phyloP scores from a whole-genome alignment of 2,888 invertebrate species.

The Brassicogethes aeneus region DNA sequence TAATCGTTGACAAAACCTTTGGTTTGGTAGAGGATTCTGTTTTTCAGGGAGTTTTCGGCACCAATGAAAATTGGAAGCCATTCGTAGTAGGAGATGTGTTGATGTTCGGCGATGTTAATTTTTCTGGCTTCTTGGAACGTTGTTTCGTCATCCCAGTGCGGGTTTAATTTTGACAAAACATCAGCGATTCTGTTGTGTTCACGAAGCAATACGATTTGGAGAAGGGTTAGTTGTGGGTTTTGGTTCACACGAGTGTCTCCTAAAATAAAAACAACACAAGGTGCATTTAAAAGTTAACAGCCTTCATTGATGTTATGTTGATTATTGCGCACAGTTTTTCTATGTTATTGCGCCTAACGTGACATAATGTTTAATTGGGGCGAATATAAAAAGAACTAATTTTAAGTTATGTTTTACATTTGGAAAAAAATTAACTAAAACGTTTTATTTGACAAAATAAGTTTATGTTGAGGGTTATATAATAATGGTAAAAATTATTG shows the following conservation, averaged over 20 bases:
- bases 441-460: too few relatives aligned
- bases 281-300: too few relatives aligned
- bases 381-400: too few relatives aligned
- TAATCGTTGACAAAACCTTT: constrained; percentile 58
- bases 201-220: constrained; percentile 58
- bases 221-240: constrained; percentile 60
- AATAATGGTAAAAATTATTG: too few relatives aligned
- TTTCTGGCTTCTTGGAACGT: constrained; percentile 64
- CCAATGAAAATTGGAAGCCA: constrained; percentile 68
- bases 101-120: constrained; percentile 60
- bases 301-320: too few relatives aligned
- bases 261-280: too few relatives aligned
- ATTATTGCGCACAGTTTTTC: too few relatives aligned
- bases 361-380: too few relatives aligned
- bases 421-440: too few relatives aligned
- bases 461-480: too few relatives aligned
- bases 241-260: constrained; percentile 64
- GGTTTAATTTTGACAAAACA: constrained; percentile 52
- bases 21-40: constrained; percentile 53
- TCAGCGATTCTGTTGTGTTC: constrained; percentile 69
- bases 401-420: too few relatives aligned
- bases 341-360: too few relatives aligned
- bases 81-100: constrained; percentile 68
- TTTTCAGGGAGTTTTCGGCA: constrained; percentile 50
- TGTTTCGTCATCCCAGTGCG: constrained; percentile 67